Conservation (phyloP, 2,113 vertebrate genomes). For the Pristiophorus japonicus region DNA sequence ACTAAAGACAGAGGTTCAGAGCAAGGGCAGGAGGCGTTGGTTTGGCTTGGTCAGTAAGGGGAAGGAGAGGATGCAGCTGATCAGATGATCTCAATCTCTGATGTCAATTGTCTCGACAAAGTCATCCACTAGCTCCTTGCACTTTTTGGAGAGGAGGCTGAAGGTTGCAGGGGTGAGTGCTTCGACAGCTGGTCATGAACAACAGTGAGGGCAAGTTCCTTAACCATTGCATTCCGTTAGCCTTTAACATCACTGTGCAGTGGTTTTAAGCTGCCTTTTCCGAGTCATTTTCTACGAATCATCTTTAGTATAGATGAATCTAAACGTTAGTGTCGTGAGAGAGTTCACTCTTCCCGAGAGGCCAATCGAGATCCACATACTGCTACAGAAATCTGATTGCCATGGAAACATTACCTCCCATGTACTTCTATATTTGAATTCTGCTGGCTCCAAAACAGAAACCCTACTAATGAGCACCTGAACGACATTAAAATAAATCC, state of each 20-base stretch:
- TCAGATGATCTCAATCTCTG: not conserved
- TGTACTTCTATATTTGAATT: not conserved
- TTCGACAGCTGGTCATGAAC: too few relatives aligned
- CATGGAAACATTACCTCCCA: slow-evolving; percentile 15
- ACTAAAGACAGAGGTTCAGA: not conserved
- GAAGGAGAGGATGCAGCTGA: not conserved
- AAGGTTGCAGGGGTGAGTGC: not conserved
- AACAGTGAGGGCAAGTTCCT: not conserved
- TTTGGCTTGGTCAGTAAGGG: not conserved
- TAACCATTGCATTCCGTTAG: not conserved
- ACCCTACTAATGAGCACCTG: not conserved
- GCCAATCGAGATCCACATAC: not conserved
- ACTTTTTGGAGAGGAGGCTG: not conserved
- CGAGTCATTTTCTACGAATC: not conserved
- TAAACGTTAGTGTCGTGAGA: not conserved
- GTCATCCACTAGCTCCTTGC: not conserved
- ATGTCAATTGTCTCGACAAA: too few relatives aligned
- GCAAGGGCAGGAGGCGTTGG: not conserved
- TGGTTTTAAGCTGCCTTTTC: not conserved
- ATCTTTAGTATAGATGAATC: not conserved
- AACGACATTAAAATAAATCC: not conserved
- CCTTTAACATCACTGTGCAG: not conserved
- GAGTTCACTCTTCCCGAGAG: not conserved
- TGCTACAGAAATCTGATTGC: not conserved
- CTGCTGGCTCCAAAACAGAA: not conserved